phyloP scores from a whole-genome alignment of 2,797 vertebrate genomes.

The Myotis planiceps region DNA sequence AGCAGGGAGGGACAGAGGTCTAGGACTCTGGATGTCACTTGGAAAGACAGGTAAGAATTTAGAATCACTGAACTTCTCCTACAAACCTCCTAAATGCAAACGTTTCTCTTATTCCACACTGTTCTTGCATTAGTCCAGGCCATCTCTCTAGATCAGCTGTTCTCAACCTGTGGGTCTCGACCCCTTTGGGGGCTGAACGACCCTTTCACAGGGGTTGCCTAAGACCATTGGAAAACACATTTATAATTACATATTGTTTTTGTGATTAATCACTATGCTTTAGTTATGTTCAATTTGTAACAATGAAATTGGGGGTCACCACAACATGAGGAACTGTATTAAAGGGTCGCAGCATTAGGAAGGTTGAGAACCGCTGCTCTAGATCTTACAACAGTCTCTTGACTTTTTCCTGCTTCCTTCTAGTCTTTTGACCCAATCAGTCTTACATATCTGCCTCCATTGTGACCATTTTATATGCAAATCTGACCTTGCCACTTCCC shows the following conservation, averaged over 20 bases:
- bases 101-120: not conserved
- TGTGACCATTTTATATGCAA: not conserved
- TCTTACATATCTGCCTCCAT: not conserved
- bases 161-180: too few relatives aligned
- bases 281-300: too few relatives aligned
- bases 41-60: not conserved
- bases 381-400: not conserved
- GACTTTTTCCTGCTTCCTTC: not conserved
- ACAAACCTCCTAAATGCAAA: not conserved
- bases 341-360: too few relatives aligned
- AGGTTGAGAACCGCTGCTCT: not conserved
- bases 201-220: too few relatives aligned
- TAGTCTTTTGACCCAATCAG: too few relatives aligned
- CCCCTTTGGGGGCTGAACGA: too few relatives aligned
- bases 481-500: not conserved
- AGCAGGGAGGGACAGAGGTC: not conserved
- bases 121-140: too few relatives aligned
- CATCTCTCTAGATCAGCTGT: not conserved
- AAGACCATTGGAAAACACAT: too few relatives aligned
- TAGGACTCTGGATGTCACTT: not conserved
- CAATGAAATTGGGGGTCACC: too few relatives aligned
- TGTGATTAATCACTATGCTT: too few relatives aligned
- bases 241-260: too few relatives aligned
- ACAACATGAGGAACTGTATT: too few relatives aligned
- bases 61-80: not conserved